Percentiles rank a stretch among this genome's conserved stretches.
Conservation (phyloP, 2,888 invertebrate genomes). For the Clitarchus hookeri region DNA sequence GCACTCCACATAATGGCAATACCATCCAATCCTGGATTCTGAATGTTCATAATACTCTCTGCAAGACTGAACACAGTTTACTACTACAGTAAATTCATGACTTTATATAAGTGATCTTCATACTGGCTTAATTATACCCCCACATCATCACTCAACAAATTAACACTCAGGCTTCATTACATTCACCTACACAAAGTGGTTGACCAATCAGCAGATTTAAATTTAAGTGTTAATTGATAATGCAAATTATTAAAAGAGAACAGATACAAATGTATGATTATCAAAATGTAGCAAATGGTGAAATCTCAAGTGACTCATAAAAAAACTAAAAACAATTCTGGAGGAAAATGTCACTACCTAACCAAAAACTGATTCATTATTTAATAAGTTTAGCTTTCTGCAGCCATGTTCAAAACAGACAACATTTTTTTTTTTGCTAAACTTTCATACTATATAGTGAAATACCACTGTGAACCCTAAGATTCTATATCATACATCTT, state of each 20-base stretch:
- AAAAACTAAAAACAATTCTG: background rate
- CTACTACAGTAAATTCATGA: background rate
- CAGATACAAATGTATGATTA: background rate
- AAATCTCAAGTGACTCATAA: background rate
- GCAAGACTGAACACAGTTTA: background rate
- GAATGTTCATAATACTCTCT: background rate
- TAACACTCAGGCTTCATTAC: background rate
- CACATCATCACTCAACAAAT: background rate
- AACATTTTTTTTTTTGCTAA: background rate
- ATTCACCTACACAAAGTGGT: background rate
- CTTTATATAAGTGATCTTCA: background rate
- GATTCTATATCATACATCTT: background rate
- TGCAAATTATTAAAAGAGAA: background rate
- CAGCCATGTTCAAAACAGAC: too few relatives aligned
- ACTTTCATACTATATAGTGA: background rate
- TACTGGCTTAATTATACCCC: too few relatives aligned
- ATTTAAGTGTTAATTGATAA: background rate
- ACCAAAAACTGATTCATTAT: background rate
- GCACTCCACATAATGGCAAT: background rate
- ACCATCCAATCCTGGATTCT: background rate
- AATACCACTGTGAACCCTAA: background rate
- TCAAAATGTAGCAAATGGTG: background rate
- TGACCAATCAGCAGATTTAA: background rate
- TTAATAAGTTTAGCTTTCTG: background rate
- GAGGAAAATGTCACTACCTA: background rate